Base-by-base conservation (phyloP, 2,113 vertebrate species). In the Psammodynastes pulverulentus region DNA sequence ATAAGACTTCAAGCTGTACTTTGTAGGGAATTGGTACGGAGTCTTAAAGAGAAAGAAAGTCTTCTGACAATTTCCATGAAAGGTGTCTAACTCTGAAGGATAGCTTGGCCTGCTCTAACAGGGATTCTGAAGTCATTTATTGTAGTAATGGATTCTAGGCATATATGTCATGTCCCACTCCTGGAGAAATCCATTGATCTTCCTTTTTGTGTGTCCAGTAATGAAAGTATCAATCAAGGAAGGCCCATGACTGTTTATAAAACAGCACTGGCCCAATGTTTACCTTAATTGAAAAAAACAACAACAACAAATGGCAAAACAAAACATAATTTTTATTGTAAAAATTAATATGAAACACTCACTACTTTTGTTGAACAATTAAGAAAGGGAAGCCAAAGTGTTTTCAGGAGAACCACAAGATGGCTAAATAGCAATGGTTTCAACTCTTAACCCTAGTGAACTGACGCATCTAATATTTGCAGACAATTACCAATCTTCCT, bases 151-250 rank as follows among this genome's bases (percentile, higher is more conserved):
- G 92, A 92, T 87, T 92, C 93, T 94, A 48, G 91, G 85, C 89
- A 91, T 58, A 86, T 94, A 86, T 93, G 2, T 92, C 87, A 93
- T 45, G 2, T 52, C 90, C 43, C 84, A 92, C 95, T 93, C 94
- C 52, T 84, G 86, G 86, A 91, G 96, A 95, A 97, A 95, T 84
- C 90, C n/a, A 96, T 94, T 94, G 96, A 96, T 94, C 96, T 43
- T 89, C 87, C 93, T 0, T 0, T 95, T 52, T 96, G 95, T 93
- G 89, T 96, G 95, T 95, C 95, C 91, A 92, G 95, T 97, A 96
- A 97, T 97, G 96, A 95, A 97, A 93, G 21, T 96, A 97, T 97
- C 92, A 97, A 97, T 97, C 85, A 94, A 88, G 93, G 92, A 95
- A 94, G 94, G 93, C 94, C 93, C 51, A 54, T 43, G 93, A 92